Evolutionary conservation across 37 sponge, comb jelly and placozoan genomes (phyloP).

Genomic region (Chondrilla cf. caribensis): DNA sequence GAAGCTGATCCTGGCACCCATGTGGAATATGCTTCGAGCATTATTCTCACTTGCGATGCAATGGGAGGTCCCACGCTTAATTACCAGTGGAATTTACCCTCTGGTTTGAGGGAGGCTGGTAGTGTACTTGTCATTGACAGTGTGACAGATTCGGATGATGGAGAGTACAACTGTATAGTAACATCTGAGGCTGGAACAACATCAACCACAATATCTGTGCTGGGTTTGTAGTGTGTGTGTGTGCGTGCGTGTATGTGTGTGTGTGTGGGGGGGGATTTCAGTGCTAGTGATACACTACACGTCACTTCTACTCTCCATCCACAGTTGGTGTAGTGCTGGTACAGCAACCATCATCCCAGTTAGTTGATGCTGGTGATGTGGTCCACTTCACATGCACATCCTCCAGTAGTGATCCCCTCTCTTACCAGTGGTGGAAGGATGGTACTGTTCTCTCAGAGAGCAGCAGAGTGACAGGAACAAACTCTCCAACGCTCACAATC

Average conservation of each 20-base stretch:
- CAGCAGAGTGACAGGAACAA: background rate
- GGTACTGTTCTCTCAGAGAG: background rate
- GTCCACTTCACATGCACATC: background rate
- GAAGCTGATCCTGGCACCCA: background rate
- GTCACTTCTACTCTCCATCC: no score
- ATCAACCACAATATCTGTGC: no score
- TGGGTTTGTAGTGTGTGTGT: no score
- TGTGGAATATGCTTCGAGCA: background rate
- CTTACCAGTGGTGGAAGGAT: conserved; percentile 24
- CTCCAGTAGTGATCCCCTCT: conserved; percentile 16
- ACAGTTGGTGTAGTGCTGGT: conserved; percentile 20
- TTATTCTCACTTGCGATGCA: background rate
- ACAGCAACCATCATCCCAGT: background rate
- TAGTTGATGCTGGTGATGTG: background rate
- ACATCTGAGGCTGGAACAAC: background rate
- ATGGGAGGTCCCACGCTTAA: conserved; percentile 16
- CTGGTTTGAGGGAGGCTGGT: background rate
- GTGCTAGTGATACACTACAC: no score
- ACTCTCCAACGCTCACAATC: background rate
- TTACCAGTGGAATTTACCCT: background rate
- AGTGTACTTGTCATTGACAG: background rate
- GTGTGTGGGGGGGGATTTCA: no score
- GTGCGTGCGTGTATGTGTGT: no score
- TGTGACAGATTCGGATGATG: background rate
- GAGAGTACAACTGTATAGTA: background rate